Evolutionary conservation across 2,113 vertebrate genomes (phyloP).

Genomic region (Mormyrus lacerda): DNA sequence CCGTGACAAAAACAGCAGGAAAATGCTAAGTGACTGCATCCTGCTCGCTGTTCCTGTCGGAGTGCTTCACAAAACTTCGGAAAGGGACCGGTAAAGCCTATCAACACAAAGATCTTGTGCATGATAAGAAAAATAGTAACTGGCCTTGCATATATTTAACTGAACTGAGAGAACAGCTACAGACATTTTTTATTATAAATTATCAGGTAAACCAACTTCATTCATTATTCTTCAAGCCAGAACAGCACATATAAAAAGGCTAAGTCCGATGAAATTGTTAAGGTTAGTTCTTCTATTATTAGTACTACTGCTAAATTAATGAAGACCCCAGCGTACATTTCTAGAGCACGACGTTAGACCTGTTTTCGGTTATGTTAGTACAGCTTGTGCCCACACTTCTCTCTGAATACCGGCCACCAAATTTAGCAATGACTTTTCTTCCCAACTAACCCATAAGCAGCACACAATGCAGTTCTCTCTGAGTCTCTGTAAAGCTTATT

Average conservation of each 20-base stretch:
- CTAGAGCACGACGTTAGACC: not conserved
- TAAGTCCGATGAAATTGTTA: not conserved
- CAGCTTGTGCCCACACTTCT: not conserved
- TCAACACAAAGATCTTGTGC: not conserved
- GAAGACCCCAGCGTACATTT: not conserved
- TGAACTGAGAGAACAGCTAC: not conserved
- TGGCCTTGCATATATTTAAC: not conserved
- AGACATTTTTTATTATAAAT: not conserved
- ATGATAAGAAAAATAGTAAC: not conserved
- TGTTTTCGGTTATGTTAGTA: not conserved
- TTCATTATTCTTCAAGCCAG: not conserved
- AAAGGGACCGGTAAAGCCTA: not conserved
- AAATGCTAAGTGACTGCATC: not conserved
- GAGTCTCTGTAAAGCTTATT: not conserved
- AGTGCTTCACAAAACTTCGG: not conserved
- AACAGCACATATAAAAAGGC: not conserved
- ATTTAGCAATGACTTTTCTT: not conserved
- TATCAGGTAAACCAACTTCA: not conserved
- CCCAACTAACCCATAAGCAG: not conserved
- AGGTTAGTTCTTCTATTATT: not conserved
- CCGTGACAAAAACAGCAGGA: not conserved
- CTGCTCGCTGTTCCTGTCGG: not conserved
- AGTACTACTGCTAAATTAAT: not conserved
- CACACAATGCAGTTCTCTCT: not conserved
- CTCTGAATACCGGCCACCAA: not conserved